A percentile compares a stretch with the other conserved stretches of the same genome.
Evolutionary conservation across 2,888 invertebrate species (phyloP).

Genomic region (Eudemis profundana): DNA sequence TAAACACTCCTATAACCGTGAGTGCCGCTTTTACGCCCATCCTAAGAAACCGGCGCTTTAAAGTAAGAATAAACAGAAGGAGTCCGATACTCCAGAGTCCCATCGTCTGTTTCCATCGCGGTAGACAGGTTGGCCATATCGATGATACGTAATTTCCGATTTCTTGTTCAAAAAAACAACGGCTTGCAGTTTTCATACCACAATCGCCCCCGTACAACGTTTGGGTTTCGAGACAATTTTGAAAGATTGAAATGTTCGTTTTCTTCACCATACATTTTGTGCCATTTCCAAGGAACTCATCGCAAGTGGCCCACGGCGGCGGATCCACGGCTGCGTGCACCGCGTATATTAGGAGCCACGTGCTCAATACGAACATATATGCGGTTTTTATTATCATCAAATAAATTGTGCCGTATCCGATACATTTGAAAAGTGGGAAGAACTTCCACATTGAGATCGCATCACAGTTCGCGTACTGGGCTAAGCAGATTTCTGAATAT

Average conservation of each 20-base stretch:
- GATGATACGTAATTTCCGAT: slow-evolving; percentile 65
- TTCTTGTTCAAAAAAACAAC: slow-evolving; percentile 70
- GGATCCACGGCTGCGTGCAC: slow-evolving; percentile 66
- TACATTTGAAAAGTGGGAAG: slow-evolving; percentile 69
- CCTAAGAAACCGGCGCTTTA: slow-evolving; percentile 65
- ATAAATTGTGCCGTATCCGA: slow-evolving; percentile 67
- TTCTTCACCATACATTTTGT: slow-evolving; percentile 75
- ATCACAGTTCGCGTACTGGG: slow-evolving; percentile 73
- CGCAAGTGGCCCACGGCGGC: slow-evolving; percentile 74
- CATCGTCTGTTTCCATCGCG: slow-evolving; percentile 65
- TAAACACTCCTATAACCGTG: slow-evolving; percentile 57
- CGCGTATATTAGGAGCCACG: slow-evolving; percentile 73
- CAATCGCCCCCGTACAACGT: slow-evolving; percentile 68
- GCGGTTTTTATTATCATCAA: slow-evolving; percentile 65
- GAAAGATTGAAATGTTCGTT: slow-evolving; percentile 70
- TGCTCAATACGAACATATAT: slow-evolving; percentile 62
- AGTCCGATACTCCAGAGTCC: slow-evolving; percentile 55
- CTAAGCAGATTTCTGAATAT: slow-evolving; percentile 75
- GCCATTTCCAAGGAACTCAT: slow-evolving; percentile 55
- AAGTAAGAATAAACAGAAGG: slow-evolving; percentile 62
- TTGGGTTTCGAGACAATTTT: slow-evolving; percentile 75
- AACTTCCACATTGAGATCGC: slow-evolving; percentile 72
- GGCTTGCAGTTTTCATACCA: slow-evolving; percentile 73
- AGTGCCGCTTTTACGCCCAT: slow-evolving; percentile 58
- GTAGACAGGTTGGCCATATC: slow-evolving; percentile 53